Base-by-base conservation (phyloP, 2,888 invertebrate species). In the Acanthoscelides obtectus region DNA sequence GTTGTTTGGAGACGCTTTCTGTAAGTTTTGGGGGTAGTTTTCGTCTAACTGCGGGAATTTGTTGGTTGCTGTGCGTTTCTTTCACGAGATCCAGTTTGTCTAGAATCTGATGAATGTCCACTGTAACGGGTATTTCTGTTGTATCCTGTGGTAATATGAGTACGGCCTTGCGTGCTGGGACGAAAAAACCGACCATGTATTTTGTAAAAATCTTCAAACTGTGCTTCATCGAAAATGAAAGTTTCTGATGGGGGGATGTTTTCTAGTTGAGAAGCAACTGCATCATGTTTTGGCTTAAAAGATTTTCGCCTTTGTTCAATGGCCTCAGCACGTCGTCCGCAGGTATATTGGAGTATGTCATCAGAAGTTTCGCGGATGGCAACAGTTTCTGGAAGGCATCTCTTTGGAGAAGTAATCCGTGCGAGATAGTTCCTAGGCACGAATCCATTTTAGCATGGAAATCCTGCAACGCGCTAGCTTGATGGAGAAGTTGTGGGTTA, bases 391-490 rank as follows among this genome's bases (percentile, higher is more conserved):
- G 3, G 12, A 67, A 22, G 22, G 67, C 67, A n/a, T 67, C 22
- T 22, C 67, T 67, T 22, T 67, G 67, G n/a, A 64, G 45, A 22
- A 72, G 66, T 19, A 72, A n/a, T n/a, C 69, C 70, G 25, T 71
- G 72, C 19, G 63, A 27, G 19, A 70, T 70, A 20, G 72, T 72
- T 2, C 72, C 72, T 8, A 71, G 22, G 63, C 63, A 25, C 3
- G 66, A 65, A 65, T 70, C 72, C 67, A 66, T 66, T 45, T 72
- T 72, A 27, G 70, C 20, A 5, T 70, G 20, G n/a, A n/a, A n/a
- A n/a, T n/a, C n/a, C n/a, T n/a, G n/a, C n/a, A n/a, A n/a, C n/a
- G n/a, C n/a, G n/a, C n/a, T n/a, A n/a, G n/a, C n/a, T n/a, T n/a
- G n/a, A n/a, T n/a, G n/a, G 67, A 20, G 67, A 22, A 67, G 27